Base-by-base conservation (phyloP, 2,113 vertebrate genomes). In the Columba janthina region DNA sequence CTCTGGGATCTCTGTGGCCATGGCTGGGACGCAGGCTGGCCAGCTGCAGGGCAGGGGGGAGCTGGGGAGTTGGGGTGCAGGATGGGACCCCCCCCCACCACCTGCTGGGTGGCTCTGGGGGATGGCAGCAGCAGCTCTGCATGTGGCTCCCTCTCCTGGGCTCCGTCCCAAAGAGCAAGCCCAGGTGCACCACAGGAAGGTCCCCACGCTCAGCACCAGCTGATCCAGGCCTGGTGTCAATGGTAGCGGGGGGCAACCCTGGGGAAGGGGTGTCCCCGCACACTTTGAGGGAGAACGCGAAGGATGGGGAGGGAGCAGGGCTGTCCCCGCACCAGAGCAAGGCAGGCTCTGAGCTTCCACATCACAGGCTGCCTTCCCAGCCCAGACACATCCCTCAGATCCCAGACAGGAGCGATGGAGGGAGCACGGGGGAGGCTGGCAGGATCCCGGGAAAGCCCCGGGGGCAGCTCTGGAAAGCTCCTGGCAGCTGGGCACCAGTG, bases 171-270 rank as follows among this genome's bases (percentile, higher is more conserved):
- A 80, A 90, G 9, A 66, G 51, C 60, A 94, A 90, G 88, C 22
- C 11, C 48, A 54, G 25, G 57, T 13, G 51, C 61, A 81, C 77
- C 3, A 2, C 28, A 70, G 38, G 54, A 85, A 51, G 25, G 57
- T 65, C 62, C 74, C 53, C 1, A 11, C 0, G 3, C 70, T 67
- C 90, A 93, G 61, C 71, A 75, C 53, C 61, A 67, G 38, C 0
- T 0, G 25, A 21, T 61, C 26, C 65, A 58, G 56, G 38, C 34
- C 34, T 2, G 2, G 7, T 11, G 29, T 32, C 0, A 0, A 38
- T 3, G 2, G 38, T 70, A 65, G 10, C 17, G 10, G 10, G 34
- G 53, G 16, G 13, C 32, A 61, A 38, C 58, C 40, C 85, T 40
- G 25, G 21, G 40, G 51, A 70, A 79, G 18, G 3, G 8, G 12